These are phyloP conservation scores for Tauraco erythrolophus DNA, from an alignment of 2,113 vertebrate species.

Conservation along the genomic window DNA sequence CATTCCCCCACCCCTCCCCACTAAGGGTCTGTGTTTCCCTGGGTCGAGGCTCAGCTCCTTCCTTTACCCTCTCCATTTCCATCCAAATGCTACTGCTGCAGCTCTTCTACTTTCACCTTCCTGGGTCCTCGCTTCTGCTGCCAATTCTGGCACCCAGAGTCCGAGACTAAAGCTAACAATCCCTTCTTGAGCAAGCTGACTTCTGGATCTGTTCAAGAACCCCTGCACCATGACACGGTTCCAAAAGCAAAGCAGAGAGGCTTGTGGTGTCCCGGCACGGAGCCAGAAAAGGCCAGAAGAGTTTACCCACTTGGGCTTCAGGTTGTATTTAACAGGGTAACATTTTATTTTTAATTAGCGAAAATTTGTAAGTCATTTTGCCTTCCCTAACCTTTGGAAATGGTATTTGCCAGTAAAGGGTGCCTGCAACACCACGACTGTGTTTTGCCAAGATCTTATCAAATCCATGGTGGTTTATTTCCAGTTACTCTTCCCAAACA, in stretches of 20 bases:
- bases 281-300: neutral
- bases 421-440: neutral
- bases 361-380: neutral
- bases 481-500: neutral
- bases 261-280: neutral
- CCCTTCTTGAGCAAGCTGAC: neutral
- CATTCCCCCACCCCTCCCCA: fast-evolving
- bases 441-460: neutral
- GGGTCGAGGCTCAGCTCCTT: neutral
- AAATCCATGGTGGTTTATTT: neutral
- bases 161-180: neutral
- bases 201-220: neutral
- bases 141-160: neutral
- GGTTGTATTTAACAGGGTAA: neutral
- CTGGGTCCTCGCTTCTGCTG: neutral
- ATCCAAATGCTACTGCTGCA: neutral
- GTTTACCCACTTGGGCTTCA: neutral
- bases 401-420: neutral
- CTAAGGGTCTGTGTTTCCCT: neutral
- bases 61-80: neutral
- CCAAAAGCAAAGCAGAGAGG: neutral
- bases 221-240: neutral
- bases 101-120: neutral
- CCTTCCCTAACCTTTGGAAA: neutral
- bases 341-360: neutral